Evolutionary conservation across 2,797 vertebrate species (phyloP).

Genomic region (Euthynnus affinis): DNA sequence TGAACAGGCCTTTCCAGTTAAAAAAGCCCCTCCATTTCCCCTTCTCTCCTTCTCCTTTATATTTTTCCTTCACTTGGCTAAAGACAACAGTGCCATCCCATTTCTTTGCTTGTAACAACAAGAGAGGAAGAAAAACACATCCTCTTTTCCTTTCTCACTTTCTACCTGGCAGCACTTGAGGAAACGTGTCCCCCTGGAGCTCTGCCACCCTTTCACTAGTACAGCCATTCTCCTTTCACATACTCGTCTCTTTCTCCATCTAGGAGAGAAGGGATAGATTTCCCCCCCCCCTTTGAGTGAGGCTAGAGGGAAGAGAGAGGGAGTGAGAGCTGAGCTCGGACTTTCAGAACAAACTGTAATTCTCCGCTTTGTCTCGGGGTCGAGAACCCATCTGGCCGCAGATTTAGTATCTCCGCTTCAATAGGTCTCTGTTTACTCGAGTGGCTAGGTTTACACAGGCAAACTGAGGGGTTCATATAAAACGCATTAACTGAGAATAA

Average conservation of each 20-base stretch:
- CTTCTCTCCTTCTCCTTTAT: conserved; percentile 29
- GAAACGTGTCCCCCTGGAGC: conserved; percentile 68
- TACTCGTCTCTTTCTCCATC: conserved; percentile 55
- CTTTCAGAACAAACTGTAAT: conserved; percentile 69
- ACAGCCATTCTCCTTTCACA: conserved; percentile 60
- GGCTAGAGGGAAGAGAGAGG: conserved; percentile 44
- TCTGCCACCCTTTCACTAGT: conserved; percentile 57
- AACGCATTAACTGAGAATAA: conserved; percentile 74
- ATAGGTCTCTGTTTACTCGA: conserved; percentile 73
- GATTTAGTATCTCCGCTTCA: conserved; percentile 74
- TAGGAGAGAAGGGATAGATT: conserved; percentile 54
- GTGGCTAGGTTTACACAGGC: conserved; percentile 74
- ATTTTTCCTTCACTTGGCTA: conserved; percentile 40
- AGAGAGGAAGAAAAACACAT: conserved; percentile 47
- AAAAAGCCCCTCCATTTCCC: conserved; percentile 39
- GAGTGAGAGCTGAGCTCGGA: conserved; percentile 37
- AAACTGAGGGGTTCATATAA: conserved; percentile 76
- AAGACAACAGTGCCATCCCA: conserved; percentile 51
- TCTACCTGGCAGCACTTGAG: conserved; percentile 57
- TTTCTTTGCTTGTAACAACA: conserved; percentile 49
- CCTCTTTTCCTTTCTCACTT: conserved; percentile 25
- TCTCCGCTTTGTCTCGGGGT: conserved; percentile 63
- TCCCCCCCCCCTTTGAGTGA: conserved; percentile 9
- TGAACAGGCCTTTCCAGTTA: conserved; percentile 55
- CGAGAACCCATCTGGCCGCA: conserved; percentile 64